Conservation (phyloP, 2,888 invertebrate species). For the Acleris emargana region DNA sequence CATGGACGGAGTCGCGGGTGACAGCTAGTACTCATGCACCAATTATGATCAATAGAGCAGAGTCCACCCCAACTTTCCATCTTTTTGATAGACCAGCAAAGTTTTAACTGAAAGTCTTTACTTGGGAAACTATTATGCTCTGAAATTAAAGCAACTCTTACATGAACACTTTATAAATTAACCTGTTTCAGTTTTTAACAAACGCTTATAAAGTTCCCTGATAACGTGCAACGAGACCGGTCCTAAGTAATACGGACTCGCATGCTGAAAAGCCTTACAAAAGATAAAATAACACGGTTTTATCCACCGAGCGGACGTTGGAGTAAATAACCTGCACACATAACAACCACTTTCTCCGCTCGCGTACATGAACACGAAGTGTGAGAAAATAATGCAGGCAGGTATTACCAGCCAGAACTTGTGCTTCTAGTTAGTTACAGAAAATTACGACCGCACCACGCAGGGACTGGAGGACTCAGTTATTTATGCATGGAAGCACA, state of each 20-base stretch:
- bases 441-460: constrained; percentile 21
- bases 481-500: constrained; percentile 11
- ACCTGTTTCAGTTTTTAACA: constrained; percentile 53
- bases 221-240: constrained; percentile 53
- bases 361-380: constrained; percentile 23
- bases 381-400: constrained; percentile 21
- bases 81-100: too few relatives aligned
- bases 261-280: constrained; percentile 15
- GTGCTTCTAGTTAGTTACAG: constrained; percentile 20
- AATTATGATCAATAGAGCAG: too few relatives aligned
- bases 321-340: constrained; percentile 27
- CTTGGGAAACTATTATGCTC: too few relatives aligned
- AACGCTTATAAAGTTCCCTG: constrained; percentile 48
- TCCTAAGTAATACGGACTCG: constrained; percentile 45
- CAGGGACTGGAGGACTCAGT: constrained; percentile 9
- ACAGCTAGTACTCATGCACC: too few relatives aligned
- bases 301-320: constrained; percentile 13
- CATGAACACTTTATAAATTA: too few relatives aligned
- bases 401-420: constrained; percentile 22
- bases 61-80: too few relatives aligned
- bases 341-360: constrained; percentile 17
- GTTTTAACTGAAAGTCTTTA: too few relatives aligned
- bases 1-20: too few relatives aligned
- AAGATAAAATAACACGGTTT: constrained; percentile 23
- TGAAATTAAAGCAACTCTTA: too few relatives aligned